Evolutionary conservation across 2,113 vertebrate genomes (phyloP).

Genomic region (Chloropsis hardwickii): DNA sequence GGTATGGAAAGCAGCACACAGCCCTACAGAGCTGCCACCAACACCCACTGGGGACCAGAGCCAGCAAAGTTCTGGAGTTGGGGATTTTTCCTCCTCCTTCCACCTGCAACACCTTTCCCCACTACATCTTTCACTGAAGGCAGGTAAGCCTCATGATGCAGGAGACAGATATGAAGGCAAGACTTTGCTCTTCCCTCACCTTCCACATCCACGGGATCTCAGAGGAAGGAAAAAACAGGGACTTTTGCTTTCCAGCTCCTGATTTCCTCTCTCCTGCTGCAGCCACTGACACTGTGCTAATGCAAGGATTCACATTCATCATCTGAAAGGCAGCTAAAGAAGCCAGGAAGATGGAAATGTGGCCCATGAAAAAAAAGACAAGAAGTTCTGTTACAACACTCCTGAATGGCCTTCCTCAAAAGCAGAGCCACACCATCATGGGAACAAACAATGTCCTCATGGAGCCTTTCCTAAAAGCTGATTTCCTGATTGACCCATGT

Average conservation of each 20-base stretch:
- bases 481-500: neutral
- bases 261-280: neutral
- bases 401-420: neutral
- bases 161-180: neutral
- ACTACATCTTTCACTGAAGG: neutral
- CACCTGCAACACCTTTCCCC: neutral
- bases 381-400: neutral
- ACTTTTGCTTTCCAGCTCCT: neutral
- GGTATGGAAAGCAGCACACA: neutral
- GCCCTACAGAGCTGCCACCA: neutral
- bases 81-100: fast-evolving
- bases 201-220: neutral
- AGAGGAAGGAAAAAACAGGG: neutral
- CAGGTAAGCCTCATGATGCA: neutral
- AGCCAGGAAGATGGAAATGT: neutral
- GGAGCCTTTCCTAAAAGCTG: neutral
- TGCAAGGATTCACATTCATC: neutral
- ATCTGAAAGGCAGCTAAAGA: neutral
- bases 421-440: neutral
- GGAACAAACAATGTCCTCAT: neutral
- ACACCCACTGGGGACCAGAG: neutral
- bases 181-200: neutral
- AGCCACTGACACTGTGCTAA: neutral
- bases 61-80: neutral
- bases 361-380: neutral